Evolutionary conservation across 2,797 vertebrate species (phyloP).

Genomic region (Argyrosomus regius): DNA sequence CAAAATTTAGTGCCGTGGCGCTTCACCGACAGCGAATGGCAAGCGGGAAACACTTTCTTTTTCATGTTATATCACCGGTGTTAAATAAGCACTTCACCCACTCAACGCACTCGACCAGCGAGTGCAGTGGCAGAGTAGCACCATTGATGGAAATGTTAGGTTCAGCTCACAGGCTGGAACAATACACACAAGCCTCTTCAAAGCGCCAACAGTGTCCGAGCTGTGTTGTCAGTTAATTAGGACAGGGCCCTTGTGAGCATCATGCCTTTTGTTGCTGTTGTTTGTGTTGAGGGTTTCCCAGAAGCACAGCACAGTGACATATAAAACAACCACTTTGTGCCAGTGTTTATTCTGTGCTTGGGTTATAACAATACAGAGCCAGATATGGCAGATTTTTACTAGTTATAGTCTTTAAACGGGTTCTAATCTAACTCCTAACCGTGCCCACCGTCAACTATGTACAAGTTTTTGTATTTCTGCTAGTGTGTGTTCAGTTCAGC

Average conservation of each 20-base stretch:
- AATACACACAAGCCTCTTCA: conserved; percentile 38
- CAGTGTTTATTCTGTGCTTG: neutral
- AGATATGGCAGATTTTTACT: neutral
- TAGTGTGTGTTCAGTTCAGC: neutral
- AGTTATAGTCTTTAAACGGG: neutral
- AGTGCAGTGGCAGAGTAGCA: conserved; percentile 41
- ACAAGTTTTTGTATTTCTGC: neutral
- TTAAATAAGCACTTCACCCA: conserved; percentile 46
- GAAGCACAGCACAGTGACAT: conserved; percentile 17
- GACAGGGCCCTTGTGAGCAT: conserved; percentile 24
- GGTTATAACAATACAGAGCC: neutral
- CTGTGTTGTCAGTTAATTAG: conserved; percentile 46
- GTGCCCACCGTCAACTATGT: neutral
- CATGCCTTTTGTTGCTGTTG: conserved; percentile 47
- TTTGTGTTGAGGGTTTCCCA: conserved; percentile 32
- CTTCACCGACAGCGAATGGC: conserved; percentile 20
- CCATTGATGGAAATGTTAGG: conserved; percentile 58
- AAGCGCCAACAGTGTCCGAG: conserved; percentile 18
- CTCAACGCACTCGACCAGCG: conserved; percentile 23
- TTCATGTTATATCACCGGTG: conserved; percentile 24
- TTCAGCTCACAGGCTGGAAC: conserved; percentile 33
- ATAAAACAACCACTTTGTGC: conserved; percentile 11
- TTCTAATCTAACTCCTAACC: neutral
- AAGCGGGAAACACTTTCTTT: conserved; percentile 24
- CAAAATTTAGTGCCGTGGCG: conserved; percentile 14